Percentiles rank a stretch among this genome's conserved stretches.
phyloP scores from a whole-genome alignment of 2,113 vertebrate genomes.

The Cyprinodon variegatus region DNA sequence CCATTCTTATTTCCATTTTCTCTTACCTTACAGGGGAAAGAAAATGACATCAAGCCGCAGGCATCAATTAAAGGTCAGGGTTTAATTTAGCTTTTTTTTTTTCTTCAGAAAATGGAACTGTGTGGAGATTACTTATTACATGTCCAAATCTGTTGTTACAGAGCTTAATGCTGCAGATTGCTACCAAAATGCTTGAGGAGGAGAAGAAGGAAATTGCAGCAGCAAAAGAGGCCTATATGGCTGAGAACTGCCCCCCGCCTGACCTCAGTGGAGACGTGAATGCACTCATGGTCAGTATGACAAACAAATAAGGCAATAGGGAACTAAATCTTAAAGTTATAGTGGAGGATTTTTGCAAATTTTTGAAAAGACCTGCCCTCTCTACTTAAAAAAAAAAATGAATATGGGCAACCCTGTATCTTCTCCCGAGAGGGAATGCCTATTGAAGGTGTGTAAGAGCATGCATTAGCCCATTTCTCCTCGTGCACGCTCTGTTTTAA shows the following conservation, averaged over 20 bases:
- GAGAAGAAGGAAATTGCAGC: slow-evolving; percentile 77
- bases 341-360: too few species aligned
- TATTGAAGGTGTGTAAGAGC: too few species aligned
- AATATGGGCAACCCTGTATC: too few species aligned
- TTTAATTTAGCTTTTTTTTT: too few species aligned
- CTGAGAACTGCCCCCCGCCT: slow-evolving; percentile 80
- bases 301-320: neutral
- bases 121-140: neutral
- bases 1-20: too few species aligned
- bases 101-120: too few species aligned
- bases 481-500: too few species aligned
- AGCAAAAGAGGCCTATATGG: slow-evolving; percentile 84
- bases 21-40: slow-evolving; percentile 60
- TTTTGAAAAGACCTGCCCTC: too few species aligned
- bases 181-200: slow-evolving; percentile 79
- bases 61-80: slow-evolving; percentile 91
- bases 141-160: slow-evolving; percentile 45
- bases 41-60: slow-evolving; percentile 90
- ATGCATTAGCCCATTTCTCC: too few species aligned
- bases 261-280: slow-evolving; percentile 42
- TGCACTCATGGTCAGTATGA: slow-evolving; percentile 51
- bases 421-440: too few species aligned
- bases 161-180: slow-evolving; percentile 92
- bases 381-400: too few species aligned
- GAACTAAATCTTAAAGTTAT: too few species aligned